Evolutionary conservation across 1,140 invertebrate species (phyloP).

Genomic region (Ceratosolen solmsi): DNA sequence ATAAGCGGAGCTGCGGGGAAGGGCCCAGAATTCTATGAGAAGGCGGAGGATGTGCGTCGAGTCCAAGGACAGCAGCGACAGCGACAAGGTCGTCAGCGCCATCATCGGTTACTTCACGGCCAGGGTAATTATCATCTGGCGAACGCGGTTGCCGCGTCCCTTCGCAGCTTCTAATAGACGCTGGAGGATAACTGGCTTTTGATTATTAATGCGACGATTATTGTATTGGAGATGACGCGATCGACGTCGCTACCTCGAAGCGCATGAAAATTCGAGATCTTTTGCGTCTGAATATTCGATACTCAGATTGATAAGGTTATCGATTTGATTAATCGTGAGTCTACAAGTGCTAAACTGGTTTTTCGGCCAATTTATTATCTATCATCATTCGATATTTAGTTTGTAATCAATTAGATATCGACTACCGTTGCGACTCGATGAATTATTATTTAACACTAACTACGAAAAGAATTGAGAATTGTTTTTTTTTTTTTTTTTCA

Average conservation of each 20-base stretch:
- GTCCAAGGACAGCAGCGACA: conserved; percentile 55
- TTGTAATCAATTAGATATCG: neutral
- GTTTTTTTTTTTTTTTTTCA: too few relatives aligned
- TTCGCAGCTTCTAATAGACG: neutral
- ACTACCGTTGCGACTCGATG: neutral
- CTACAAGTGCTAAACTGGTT: neutral
- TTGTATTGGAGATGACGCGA: neutral
- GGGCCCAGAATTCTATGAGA: conserved; percentile 2
- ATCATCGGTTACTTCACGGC: conserved; percentile 69
- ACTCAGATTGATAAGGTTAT: neutral
- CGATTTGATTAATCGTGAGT: neutral
- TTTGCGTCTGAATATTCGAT: neutral
- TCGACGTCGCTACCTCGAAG: neutral
- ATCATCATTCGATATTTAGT: neutral
- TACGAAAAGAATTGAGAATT: too few relatives aligned
- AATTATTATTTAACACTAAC: neutral
- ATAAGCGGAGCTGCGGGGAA: neutral
- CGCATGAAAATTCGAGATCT: neutral
- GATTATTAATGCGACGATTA: conserved; percentile 6
- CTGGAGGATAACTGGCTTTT: neutral
- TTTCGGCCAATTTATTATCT: neutral
- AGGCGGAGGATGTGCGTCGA: conserved; percentile 48
- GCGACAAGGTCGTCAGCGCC: conserved; percentile 66
- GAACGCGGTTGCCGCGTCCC: neutral
- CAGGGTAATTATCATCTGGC: conserved; percentile 64